These are phyloP conservation scores for Reinhardtius hippoglossoides DNA, from an alignment of 2,113 vertebrate genomes.

Conservation along the genomic window DNA sequence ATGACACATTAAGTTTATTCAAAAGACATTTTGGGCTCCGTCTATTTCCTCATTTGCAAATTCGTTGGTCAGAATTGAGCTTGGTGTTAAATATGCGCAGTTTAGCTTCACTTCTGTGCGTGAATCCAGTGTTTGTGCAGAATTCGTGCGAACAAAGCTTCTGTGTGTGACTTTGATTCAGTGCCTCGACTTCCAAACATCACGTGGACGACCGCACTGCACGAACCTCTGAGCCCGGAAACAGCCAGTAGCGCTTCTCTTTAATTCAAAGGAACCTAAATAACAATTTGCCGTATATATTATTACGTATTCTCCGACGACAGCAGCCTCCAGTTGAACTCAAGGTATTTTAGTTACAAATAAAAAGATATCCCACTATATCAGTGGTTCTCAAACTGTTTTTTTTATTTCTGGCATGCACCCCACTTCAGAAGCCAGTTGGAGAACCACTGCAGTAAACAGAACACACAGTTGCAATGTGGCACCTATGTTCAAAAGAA, in stretches of 20 bases:
- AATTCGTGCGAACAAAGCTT: no score
- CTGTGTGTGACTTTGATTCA: not conserved
- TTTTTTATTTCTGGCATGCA: not conserved
- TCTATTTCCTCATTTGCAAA: no score
- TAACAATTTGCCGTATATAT: not conserved
- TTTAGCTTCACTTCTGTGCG: no score
- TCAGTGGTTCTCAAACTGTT: not conserved
- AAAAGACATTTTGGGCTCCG: no score
- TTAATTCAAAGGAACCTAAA: slow-evolving; percentile 3
- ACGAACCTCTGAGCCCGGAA: not conserved
- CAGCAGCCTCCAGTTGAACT: not conserved
- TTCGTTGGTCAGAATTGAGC: no score
- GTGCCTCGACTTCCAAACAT: not conserved
- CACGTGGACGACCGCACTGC: not conserved
- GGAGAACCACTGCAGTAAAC: slow-evolving; percentile 7
- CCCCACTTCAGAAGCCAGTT: not conserved
- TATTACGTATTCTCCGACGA: slow-evolving; percentile 13
- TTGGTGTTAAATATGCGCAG: no score
- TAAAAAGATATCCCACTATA: slow-evolving; percentile 30
- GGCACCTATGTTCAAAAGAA: slow-evolving; percentile 23
- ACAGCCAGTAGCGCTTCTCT: not conserved
- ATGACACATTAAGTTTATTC: no score
- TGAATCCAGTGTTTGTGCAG: no score
- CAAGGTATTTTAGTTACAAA: slow-evolving; percentile 17
- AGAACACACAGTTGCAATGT: slow-evolving; percentile 18